Evolutionary conservation across 1,140 invertebrate genomes (phyloP), one percentile per base, ranked within the genome.

Genomic region (Cydia pomonella): DNA sequence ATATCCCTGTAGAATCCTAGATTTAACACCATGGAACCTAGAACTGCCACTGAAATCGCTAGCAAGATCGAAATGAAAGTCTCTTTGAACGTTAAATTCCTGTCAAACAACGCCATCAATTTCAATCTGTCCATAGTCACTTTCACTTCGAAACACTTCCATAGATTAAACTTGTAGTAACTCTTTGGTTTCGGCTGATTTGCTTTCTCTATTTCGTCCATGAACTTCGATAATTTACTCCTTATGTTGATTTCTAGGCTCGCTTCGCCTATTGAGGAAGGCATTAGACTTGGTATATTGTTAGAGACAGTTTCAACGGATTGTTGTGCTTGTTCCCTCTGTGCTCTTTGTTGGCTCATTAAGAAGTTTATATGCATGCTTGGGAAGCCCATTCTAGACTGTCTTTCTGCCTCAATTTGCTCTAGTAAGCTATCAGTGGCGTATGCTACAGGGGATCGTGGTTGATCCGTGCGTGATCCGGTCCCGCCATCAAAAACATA

Each of bases 61-160:
- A 99, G 92, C 7, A 98, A 79, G 66, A 98, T 96, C 5, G 97
- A 97, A 41, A 98, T 89, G 12, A 97, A 89, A n/a, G 97, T 97
- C 88, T 99, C 98, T 75, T 95, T 93, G 76, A 97, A 94, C 9
- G 97, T 97, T 21, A 97, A 89, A 91, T 99, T 99, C 63, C 97
- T 95, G 92, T 99, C 99, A 74, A 99, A 95, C 0, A 99, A 92
- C 0, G 98, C 98, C 85, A 99, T 94, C 12, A 99, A 92, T 76
- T 98, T 96, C 62, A 99, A 93, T 64, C 99, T 95, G 93, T 99
- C 98, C 94, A 99, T 98, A 33, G 96, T 95, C 2, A 99, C 94
- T 93, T 97, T 97, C 0, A 97, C 73, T 84, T 94, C 79, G 76
- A 93, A 87, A 85, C 95, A 96, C 76, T 95, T 96, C 5, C 96